Conservation (phyloP, 1,140 invertebrate species). For the Drosophila ananassae region DNA sequence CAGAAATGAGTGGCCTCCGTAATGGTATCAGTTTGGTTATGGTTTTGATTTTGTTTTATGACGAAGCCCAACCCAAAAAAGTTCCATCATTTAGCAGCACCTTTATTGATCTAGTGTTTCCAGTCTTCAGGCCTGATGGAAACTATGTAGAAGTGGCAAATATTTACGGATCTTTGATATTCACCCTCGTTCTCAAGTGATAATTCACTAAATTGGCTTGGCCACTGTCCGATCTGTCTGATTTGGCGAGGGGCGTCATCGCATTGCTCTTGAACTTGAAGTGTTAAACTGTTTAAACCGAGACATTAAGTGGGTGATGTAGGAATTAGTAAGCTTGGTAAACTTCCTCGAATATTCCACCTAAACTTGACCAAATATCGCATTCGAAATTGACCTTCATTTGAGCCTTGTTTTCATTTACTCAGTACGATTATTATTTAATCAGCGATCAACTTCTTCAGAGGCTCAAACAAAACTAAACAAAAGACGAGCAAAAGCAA, state of each 20-base stretch:
- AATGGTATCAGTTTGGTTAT: constrained; percentile 4
- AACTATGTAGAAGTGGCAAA: constrained; percentile 54
- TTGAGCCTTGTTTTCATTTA: constrained; percentile 26
- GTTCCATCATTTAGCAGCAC: constrained; percentile 16
- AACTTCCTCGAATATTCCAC: constrained; percentile 22
- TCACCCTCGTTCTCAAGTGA: constrained; percentile 25
- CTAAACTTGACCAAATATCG: constrained; percentile 13
- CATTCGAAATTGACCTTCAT: constrained; percentile 23
- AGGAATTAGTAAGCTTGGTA: constrained; percentile 3
- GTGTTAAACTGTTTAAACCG: background rate
- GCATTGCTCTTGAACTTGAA: constrained; percentile 15
- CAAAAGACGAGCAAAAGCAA: constrained; percentile 39
- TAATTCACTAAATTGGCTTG: constrained; percentile 45
- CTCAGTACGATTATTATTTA: constrained; percentile 42
- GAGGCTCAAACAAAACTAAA: constrained; percentile 27
- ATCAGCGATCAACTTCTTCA: constrained; percentile 50
- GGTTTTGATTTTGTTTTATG: constrained; percentile 4
- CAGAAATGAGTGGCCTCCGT: constrained; percentile 32
- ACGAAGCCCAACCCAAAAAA: constrained; percentile 28
- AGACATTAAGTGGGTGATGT: constrained; percentile 3
- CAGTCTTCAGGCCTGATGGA: constrained; percentile 24
- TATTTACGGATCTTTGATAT: constrained; percentile 51
- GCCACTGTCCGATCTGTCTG: constrained; percentile 16
- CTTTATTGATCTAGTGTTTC: constrained; percentile 42
- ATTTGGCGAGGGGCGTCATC: constrained; percentile 11